Conservation (phyloP, 2,888 invertebrate genomes). For the Pandemis corylana region DNA sequence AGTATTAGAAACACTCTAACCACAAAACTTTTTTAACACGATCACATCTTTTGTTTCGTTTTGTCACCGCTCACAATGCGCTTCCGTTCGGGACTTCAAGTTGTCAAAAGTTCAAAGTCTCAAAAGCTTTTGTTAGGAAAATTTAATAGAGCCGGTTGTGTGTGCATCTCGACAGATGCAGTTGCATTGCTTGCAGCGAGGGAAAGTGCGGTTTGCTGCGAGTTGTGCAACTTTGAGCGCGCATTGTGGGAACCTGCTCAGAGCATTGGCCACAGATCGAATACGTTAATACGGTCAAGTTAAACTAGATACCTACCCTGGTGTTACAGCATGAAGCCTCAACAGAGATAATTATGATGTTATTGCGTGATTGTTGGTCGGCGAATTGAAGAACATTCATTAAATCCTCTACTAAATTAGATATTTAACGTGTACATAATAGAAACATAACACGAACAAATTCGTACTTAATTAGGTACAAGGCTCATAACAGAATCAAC, state of each 20-base stretch:
- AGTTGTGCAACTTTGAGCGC: conserved; percentile 26
- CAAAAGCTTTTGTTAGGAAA: conserved; percentile 31
- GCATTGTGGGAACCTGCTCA: conserved; percentile 6
- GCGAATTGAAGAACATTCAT: no score
- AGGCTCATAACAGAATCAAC: no score
- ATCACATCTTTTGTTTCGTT: conserved; percentile 29
- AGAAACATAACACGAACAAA: no score
- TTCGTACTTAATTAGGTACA: not conserved
- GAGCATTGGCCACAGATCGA: not conserved
- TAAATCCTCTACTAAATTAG: no score
- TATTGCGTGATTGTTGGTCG: no score
- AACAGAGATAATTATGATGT: no score
- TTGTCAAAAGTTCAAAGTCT: conserved; percentile 16
- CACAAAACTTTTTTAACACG: conserved; percentile 25
- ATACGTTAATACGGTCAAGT: conserved; percentile 21
- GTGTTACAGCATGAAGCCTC: no score
- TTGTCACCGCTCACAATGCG: conserved; percentile 20
- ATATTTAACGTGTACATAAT: no score
- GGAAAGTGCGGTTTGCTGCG: conserved; percentile 27
- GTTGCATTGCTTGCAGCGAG: conserved; percentile 18
- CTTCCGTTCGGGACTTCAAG: conserved; percentile 27
- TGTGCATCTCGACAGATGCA: conserved; percentile 31
- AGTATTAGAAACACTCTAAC: not conserved
- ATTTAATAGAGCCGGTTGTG: conserved; percentile 19
- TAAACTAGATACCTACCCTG: not conserved